Base-by-base conservation (phyloP, 1,140 invertebrate genomes). In the Drepana arcuata region DNA sequence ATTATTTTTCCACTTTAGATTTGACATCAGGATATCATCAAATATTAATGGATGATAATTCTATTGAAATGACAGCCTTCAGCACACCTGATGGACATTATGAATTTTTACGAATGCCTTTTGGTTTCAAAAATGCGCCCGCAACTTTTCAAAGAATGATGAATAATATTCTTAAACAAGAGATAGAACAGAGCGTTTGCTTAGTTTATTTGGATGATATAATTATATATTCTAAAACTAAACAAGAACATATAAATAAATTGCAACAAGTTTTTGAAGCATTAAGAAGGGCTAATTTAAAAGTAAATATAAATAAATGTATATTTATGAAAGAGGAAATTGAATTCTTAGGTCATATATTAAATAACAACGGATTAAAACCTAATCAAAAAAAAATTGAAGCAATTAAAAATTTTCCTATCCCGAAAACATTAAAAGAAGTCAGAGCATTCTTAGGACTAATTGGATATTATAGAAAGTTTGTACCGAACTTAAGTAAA, bases 51-150 rank as follows among this genome's bases (percentile, higher is more conserved):
- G 49, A 65, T 1, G 32, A 48, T 14, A 24, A 47, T 21, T n/a
- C 47, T 70, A 79, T 51, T 68, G 81, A 7, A 55, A 10, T 48
- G 51, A 86, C 85, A 4, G 83, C 78, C 1, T 86, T 86, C 35
- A 62, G 59, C n/a, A 61, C 62, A 1, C 34, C 48, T 7, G 11
- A 27, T 26, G 35, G 26, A 7, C 60, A 66, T 25, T 74, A 49
- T 34, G 27, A 65, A 18, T 75, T 52, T 36, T 33, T 44, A n/a
- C 14, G 53, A 14, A 59, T 75, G 44, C 78, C 73, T 6, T 79
- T 83, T 50, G 83, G 74, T 2, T 26, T 68, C 23, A 16, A 47
- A 48, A 29, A 55, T 48, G 46, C 54, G 1, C 47, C 55, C 7
- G 23, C 46, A 6, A 56, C 37, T 1, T 65, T 60, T 34, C 47